Evolutionary conservation across 2,797 vertebrate genomes (phyloP).

Genomic region (Artibeus lituratus): DNA sequence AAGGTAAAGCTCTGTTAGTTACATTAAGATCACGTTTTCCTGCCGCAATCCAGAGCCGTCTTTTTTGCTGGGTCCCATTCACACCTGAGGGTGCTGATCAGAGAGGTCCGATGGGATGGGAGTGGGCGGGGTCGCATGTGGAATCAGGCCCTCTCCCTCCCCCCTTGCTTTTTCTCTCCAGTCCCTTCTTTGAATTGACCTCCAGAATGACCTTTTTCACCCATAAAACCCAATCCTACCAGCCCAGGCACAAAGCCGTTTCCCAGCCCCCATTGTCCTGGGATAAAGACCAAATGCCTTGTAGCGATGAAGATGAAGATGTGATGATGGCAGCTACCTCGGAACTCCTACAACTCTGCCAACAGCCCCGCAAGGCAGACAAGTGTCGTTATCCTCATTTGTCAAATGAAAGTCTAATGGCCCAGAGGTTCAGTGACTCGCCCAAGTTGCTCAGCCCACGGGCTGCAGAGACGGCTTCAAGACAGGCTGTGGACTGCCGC

Average conservation of each 20-base stretch:
- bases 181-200: background rate
- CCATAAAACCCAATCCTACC: background rate
- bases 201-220: background rate
- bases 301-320: background rate
- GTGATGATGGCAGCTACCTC: background rate
- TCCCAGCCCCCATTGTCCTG: accelerated
- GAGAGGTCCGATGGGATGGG: background rate
- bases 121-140: background rate
- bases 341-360: background rate
- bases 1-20: slow-evolving; percentile 62
- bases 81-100: background rate
- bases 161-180: background rate
- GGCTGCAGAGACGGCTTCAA: background rate
- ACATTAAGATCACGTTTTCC: slow-evolving; percentile 49
- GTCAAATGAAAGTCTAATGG: background rate
- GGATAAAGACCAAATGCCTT: accelerated
- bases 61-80: background rate
- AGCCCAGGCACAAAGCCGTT: background rate
- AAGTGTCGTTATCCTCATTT: background rate
- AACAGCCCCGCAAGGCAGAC: background rate
- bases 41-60: background rate
- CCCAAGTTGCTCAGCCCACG: background rate
- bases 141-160: background rate
- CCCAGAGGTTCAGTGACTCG: background rate
- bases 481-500: background rate